These are phyloP conservation scores for Papilio demoleus DNA, from an alignment of 2,888 invertebrate species.

Conservation along the genomic window DNA sequence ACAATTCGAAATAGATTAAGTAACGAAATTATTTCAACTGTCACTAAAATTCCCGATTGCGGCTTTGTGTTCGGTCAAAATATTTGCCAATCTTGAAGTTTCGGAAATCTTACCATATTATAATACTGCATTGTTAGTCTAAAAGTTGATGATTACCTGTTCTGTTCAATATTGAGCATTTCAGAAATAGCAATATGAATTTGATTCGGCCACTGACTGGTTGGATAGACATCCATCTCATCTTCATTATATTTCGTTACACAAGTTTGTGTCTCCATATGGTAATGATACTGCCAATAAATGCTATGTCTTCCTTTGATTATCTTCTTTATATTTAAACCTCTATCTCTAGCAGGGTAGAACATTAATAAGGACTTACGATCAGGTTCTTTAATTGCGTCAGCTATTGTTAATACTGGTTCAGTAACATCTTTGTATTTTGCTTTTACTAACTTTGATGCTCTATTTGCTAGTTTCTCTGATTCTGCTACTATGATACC, in stretches of 20 bases:
- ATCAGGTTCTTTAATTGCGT: constrained; percentile 59
- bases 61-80: too few relatives aligned
- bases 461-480: constrained; percentile 81
- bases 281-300: constrained; percentile 85
- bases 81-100: too few relatives aligned
- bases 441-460: constrained; percentile 83
- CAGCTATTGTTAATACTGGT: constrained; percentile 61
- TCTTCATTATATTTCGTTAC: constrained; percentile 86
- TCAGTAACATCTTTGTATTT: constrained; percentile 74
- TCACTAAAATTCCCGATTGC: too few relatives aligned
- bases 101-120: too few relatives aligned
- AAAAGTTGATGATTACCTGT: constrained; percentile 82
- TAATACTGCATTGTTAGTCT: too few relatives aligned
- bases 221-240: constrained; percentile 84
- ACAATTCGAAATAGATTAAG: too few relatives aligned
- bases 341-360: constrained; percentile 62
- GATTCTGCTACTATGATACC: constrained; percentile 87
- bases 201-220: constrained; percentile 84
- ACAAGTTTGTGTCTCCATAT: constrained; percentile 86
- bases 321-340: constrained; percentile 70
- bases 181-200: constrained; percentile 79
- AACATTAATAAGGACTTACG: constrained; percentile 55
- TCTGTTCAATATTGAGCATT: constrained; percentile 79
- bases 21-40: too few relatives aligned
- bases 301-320: constrained; percentile 82